These are phyloP conservation scores for Hypsopygia costalis DNA, from an alignment of 2,888 invertebrate species.

Conservation along the genomic window DNA sequence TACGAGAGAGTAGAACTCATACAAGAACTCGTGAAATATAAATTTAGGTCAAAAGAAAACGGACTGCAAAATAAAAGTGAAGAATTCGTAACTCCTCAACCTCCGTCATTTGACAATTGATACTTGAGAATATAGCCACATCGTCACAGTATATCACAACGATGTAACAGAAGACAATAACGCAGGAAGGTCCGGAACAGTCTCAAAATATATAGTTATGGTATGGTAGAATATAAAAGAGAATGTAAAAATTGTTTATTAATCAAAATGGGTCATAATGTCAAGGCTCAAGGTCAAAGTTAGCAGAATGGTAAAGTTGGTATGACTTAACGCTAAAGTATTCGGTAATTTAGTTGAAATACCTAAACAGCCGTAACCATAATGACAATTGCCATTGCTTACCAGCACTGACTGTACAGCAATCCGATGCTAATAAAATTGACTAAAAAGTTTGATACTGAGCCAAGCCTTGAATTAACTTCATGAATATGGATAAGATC, in stretches of 20 bases:
- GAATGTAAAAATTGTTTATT: slow-evolving; percentile 5
- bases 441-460: not conserved
- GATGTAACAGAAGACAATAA: slow-evolving; percentile 6
- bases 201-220: not conserved
- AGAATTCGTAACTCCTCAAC: slow-evolving; percentile 1
- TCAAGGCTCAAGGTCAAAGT: too few relatives aligned
- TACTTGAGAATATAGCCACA: slow-evolving; percentile 3
- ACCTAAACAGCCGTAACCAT: too few relatives aligned
- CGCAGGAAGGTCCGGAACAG: slow-evolving; percentile 4
- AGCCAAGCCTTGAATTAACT: slow-evolving; percentile 17
- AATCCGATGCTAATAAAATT: too few relatives aligned
- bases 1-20: slow-evolving; percentile 21
- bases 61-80: not conserved
- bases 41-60: slow-evolving; percentile 2
- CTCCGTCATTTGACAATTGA: slow-evolving; percentile 8
- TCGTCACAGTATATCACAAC: slow-evolving; percentile 5
- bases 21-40: slow-evolving; percentile 19
- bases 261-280: not conserved
- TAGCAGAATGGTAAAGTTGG: too few relatives aligned
- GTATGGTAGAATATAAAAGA: not conserved
- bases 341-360: too few relatives aligned
- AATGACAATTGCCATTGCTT: too few relatives aligned
- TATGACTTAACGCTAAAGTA: too few relatives aligned
- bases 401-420: too few relatives aligned
- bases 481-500: slow-evolving; percentile 58